phyloP scores from a whole-genome alignment of 2,797 vertebrate species.

The Trachurus trachurus region DNA sequence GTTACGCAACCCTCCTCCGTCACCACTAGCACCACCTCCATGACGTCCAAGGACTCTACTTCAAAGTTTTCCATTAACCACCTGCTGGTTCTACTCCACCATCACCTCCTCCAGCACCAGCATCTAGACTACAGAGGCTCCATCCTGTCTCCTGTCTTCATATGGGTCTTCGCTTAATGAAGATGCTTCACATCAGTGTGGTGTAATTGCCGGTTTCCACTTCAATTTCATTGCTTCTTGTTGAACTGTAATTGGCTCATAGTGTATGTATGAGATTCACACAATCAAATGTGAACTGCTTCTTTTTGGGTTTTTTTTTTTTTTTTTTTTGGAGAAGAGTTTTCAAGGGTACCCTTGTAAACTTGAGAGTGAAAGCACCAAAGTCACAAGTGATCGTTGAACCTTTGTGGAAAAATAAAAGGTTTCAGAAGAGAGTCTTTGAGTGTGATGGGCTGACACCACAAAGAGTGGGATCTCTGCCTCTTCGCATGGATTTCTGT shows the following conservation, averaged over 20 bases:
- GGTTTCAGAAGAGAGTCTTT: neutral
- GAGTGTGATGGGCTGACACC: neutral
- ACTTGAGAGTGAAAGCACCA: neutral
- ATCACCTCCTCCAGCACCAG: neutral
- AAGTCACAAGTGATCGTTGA: neutral
- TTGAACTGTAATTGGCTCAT: neutral
- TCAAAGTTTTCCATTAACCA: neutral
- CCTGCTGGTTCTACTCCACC: neutral
- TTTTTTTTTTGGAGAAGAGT: constrained; percentile 1
- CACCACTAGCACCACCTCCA: neutral
- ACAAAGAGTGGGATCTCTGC: neutral
- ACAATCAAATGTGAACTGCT: neutral
- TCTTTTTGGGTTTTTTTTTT: neutral
- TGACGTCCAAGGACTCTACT: neutral
- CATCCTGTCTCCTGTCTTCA: neutral
- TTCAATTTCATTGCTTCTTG: neutral
- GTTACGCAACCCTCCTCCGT: neutral
- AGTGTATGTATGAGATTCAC: neutral
- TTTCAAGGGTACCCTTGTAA: neutral
- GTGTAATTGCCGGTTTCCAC: neutral
- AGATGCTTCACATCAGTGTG: neutral
- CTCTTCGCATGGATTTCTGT: neutral
- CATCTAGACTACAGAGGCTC: neutral
- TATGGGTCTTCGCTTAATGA: neutral
- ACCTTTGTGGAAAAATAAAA: constrained; percentile 14